Evolutionary conservation across 1,140 invertebrate species (phyloP).

Genomic region (Contarinia nasturtii): DNA sequence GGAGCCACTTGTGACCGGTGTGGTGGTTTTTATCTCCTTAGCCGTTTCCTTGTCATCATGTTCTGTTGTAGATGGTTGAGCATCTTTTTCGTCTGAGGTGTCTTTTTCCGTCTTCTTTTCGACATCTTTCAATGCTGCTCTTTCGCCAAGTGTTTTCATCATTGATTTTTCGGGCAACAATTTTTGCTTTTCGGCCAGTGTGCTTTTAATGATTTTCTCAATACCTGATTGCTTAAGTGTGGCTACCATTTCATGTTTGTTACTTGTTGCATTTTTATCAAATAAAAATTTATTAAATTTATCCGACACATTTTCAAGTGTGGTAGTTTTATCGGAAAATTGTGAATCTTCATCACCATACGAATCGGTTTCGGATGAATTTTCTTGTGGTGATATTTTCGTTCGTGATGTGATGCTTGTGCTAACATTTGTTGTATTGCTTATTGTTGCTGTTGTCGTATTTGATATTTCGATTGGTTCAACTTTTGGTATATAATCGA

Average conservation of each 20-base stretch:
- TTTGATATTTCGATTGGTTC: no score
- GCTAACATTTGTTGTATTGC: conserved; percentile 7
- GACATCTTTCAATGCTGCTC: not conserved
- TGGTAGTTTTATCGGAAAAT: conserved; percentile 15
- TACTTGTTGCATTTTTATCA: not conserved
- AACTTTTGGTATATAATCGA: conserved; percentile 9
- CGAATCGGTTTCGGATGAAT: conserved; percentile 19
- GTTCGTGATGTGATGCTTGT: not conserved
- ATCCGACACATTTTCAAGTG: conserved; percentile 9
- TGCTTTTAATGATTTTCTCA: conserved; percentile 10
- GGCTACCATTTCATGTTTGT: conserved; percentile 1
- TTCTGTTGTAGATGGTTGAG: not conserved
- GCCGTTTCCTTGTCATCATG: no score
- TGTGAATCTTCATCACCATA: conserved; percentile 21
- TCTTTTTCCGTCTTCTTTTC: conserved; percentile 9
- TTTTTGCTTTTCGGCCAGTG: conserved; percentile 6
- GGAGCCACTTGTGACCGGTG: no score
- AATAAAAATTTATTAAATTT: conserved; percentile 6
- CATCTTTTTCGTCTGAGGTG: not conserved
- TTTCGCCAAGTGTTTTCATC: not conserved
- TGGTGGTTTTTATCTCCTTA: no score
- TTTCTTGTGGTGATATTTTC: conserved; percentile 14
- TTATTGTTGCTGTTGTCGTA: conserved; percentile 9
- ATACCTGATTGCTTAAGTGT: conserved; percentile 2
- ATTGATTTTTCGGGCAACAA: not conserved